phyloP scores from a whole-genome alignment of 2,113 vertebrate species.

The Gallinago media region DNA sequence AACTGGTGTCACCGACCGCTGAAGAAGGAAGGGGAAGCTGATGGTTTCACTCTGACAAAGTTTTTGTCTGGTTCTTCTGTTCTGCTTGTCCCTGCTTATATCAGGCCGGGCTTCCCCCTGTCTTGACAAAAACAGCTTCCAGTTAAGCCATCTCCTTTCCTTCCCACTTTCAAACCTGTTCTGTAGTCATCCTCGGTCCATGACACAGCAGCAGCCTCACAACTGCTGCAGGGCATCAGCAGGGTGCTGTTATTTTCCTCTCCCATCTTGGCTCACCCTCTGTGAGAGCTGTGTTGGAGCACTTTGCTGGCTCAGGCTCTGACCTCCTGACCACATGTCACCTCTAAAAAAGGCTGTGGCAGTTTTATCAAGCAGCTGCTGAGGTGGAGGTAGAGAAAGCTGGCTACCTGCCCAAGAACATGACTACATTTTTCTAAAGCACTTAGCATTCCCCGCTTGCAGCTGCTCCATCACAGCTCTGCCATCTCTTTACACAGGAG shows the following conservation, averaged over 20 bases:
- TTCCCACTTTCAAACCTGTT: background rate
- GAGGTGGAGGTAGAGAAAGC: background rate
- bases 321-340: background rate
- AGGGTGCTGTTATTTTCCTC: background rate
- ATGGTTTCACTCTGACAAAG: background rate
- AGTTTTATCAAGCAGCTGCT: background rate
- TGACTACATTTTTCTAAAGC: background rate
- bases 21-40: background rate
- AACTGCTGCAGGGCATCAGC: background rate
- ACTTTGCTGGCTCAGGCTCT: background rate
- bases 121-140: background rate
- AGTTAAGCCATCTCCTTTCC: background rate
- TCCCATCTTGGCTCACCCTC: background rate
- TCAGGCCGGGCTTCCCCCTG: background rate
- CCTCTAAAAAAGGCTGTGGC: background rate
- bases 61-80: background rate
- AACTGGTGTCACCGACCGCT: background rate
- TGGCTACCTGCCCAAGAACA: background rate
- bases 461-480: background rate
- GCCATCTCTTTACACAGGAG: background rate
- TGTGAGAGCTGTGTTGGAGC: background rate
- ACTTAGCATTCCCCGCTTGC: fast-evolving
- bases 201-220: background rate
- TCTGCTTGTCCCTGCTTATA: background rate
- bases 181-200: background rate